Percentiles rank a stretch among this genome's conserved stretches.
phyloP scores from a whole-genome alignment of 2,888 invertebrate genomes.

The Tanytarsus gracilentus region DNA sequence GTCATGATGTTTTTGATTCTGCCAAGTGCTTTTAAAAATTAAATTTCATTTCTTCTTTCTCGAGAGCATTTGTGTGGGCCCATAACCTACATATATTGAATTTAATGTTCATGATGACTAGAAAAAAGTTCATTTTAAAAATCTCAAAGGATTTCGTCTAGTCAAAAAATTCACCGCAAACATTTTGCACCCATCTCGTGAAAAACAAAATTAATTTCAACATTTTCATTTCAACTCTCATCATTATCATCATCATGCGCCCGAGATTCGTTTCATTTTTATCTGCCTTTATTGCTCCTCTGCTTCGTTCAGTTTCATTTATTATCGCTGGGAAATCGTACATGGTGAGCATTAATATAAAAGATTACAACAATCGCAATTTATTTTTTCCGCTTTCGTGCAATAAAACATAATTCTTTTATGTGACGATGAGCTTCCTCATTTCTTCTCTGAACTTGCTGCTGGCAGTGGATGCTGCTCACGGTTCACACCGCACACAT shows the following conservation, averaged over 20 bases:
- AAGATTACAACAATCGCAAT: constrained; percentile 26
- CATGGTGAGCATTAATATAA: constrained; percentile 23
- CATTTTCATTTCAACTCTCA: neutral
- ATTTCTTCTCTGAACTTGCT: neutral
- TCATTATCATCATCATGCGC: constrained; percentile 4
- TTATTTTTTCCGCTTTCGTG: constrained; percentile 10
- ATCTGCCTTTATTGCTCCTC: constrained; percentile 22
- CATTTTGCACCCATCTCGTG: neutral
- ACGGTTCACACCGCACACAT: neutral
- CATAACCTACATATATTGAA: too few relatives aligned
- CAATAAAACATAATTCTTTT: constrained; percentile 12
- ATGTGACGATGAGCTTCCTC: constrained; percentile 17
- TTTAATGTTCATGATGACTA: too few relatives aligned
- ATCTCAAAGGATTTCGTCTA: too few relatives aligned
- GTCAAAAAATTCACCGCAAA: too few relatives aligned
- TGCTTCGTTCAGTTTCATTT: constrained; percentile 25
- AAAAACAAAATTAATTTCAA: neutral
- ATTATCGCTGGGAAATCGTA: constrained; percentile 21
- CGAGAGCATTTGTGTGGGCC: too few relatives aligned
- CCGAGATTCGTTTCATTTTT: constrained; percentile 23
- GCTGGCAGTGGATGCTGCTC: neutral
- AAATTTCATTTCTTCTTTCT: too few relatives aligned
- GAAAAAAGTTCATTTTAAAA: too few relatives aligned
- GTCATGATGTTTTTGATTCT: too few relatives aligned
- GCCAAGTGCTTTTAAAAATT: too few relatives aligned